Percentiles rank a stretch among this genome's conserved stretches.
Evolutionary conservation across 2,888 invertebrate genomes (phyloP).

Genomic region (Tiphia femorata): DNA sequence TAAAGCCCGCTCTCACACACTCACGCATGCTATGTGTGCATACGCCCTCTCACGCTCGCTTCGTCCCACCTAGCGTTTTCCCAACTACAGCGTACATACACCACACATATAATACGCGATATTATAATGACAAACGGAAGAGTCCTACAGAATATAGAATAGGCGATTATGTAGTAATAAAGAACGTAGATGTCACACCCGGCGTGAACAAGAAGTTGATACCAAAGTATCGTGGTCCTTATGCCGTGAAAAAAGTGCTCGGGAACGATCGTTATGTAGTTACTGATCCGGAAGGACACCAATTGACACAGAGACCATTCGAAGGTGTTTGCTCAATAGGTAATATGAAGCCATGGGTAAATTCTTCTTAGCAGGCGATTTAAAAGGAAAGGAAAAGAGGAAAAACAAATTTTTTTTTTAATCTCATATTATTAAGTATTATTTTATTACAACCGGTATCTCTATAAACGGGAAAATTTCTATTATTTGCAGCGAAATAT

Average conservation of each 20-base stretch:
- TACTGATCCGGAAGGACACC: constrained; percentile 4
- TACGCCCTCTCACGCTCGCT: too few relatives aligned
- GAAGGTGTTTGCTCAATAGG: neutral
- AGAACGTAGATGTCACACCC: constrained; percentile 4
- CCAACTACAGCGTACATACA: too few relatives aligned
- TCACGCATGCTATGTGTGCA: too few relatives aligned
- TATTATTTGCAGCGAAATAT: too few relatives aligned
- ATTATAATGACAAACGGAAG: constrained; percentile 8
- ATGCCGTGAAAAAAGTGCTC: constrained; percentile 1
- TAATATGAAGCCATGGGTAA: neutral
- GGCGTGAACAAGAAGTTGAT: constrained; percentile 10
- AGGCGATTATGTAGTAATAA: constrained; percentile 6
- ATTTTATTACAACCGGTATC: too few relatives aligned
- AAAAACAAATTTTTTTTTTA: neutral
- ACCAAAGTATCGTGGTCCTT: constrained; percentile 11
- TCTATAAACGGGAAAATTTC: too few relatives aligned
- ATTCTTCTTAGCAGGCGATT: neutral
- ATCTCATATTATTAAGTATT: too few relatives aligned
- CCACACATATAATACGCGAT: neutral
- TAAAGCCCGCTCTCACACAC: too few relatives aligned
- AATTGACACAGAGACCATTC: constrained; percentile 4
- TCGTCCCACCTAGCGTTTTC: too few relatives aligned
- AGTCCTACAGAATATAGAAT: neutral
- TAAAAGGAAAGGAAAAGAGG: neutral
- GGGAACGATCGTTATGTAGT: constrained; percentile 8